Evolutionary conservation across 1,140 invertebrate species (phyloP), one percentile per base, ranked within the genome.

Genomic region (Neodiprion pinetum): DNA sequence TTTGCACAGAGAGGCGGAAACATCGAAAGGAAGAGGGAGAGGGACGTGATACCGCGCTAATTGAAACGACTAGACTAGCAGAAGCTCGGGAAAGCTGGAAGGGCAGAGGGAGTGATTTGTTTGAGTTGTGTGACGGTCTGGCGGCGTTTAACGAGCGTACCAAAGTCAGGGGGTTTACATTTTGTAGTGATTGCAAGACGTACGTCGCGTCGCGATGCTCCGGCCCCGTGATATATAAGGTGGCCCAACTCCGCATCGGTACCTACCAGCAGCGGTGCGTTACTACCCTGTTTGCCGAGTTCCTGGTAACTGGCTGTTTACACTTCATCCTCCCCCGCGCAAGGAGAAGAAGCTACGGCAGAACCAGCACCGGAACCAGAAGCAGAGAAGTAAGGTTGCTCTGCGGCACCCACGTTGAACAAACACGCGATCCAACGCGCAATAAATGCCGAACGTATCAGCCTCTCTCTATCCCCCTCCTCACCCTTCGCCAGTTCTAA

Each of bases 111-210:
- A 17, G 53, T 14, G 53, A 61, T 61, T 61, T 17, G 53, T 61
- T 61, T 40, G 28, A 40, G 28, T 40, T 40, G 28, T 40, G 28
- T 61, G 53, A 61, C 11, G 11, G 28, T 40, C 28, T 61, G 53
- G 53, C 53, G 53, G 11, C n/a, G 53, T 61, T 61, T 61, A 61
- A 61, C 53, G 53, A 61, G 53, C 53, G 53, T 61, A 61, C 28
- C 28, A 40, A 40, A 40, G 28, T 40, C 28, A 17, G 53, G 11
- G 53, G 53, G 53, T 61, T 61, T 61, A 17, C 53, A 61, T 61
- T 61, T 61, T 40, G 53, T 61, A 17, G 53, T 61, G 53, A 61
- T 61, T 61, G 53, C 53, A 61, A 61, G 53, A 61, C 53, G 53
- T 61, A 12, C 53, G 53, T 61, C 53, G 53, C 53, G 53, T 40